Conservation (phyloP, 2,888 invertebrate species). For the Drosophila paranaensis region DNA sequence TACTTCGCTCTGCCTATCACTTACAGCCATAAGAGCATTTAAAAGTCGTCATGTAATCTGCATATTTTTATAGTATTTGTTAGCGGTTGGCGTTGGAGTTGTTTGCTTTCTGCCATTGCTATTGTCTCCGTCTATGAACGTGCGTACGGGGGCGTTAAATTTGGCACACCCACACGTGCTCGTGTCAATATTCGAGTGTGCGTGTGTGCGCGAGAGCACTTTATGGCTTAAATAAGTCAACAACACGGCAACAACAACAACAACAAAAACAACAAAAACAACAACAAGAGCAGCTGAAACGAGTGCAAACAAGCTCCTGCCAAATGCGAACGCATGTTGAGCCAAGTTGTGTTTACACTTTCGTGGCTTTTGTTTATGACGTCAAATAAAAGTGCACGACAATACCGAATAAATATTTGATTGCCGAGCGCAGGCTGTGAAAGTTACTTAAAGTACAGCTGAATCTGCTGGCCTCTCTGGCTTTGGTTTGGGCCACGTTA, state of each 20-base stretch:
- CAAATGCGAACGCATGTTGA: slow-evolving; percentile 47
- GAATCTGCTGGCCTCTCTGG: too few relatives aligned
- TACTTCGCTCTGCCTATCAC: neutral
- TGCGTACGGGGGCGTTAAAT: slow-evolving; percentile 78
- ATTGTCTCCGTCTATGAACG: slow-evolving; percentile 57
- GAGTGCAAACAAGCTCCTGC: slow-evolving; percentile 55
- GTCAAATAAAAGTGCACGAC: slow-evolving; percentile 82
- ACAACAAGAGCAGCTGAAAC: neutral
- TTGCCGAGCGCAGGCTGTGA: slow-evolving; percentile 41
- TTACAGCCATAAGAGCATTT: slow-evolving; percentile 13
- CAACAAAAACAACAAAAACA: slow-evolving; percentile 18
- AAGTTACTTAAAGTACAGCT: slow-evolving; percentile 46
- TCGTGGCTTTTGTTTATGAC: slow-evolving; percentile 82
- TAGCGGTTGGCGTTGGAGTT: slow-evolving; percentile 41
- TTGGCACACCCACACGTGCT: slow-evolving; percentile 77
- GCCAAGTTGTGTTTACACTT: slow-evolving; percentile 79
- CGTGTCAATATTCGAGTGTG: slow-evolving; percentile 67
- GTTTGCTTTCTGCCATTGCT: slow-evolving; percentile 38
- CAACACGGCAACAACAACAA: slow-evolving; percentile 62
- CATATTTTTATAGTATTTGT: slow-evolving; percentile 33
- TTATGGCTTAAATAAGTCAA: slow-evolving; percentile 81
- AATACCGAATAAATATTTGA: slow-evolving; percentile 82
- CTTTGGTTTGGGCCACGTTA: slow-evolving; percentile 24
- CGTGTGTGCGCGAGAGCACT: slow-evolving; percentile 64
- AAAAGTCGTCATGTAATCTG: slow-evolving; percentile 15